Conservation (phyloP, 2,888 invertebrate species). For the Stenodema calcarata region DNA sequence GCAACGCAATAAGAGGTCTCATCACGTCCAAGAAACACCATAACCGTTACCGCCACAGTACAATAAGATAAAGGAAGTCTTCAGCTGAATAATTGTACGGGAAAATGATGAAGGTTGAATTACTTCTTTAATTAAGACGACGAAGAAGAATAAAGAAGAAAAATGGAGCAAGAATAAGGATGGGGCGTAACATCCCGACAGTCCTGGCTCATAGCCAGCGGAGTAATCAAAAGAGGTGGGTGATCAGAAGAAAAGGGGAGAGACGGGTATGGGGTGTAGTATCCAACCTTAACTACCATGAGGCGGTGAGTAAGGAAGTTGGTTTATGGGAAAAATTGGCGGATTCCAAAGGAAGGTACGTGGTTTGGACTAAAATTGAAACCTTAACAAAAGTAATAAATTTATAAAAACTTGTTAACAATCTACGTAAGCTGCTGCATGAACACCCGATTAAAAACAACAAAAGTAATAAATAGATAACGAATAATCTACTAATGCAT, state of each 20-base stretch:
- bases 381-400: no score
- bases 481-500: no score
- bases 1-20: not conserved
- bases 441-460: no score
- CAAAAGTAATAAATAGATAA: no score
- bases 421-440: no score
- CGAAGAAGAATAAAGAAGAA: conserved; percentile 7
- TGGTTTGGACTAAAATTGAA: not conserved
- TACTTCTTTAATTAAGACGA: conserved; percentile 25
- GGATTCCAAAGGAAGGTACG: not conserved
- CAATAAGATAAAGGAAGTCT: not conserved
- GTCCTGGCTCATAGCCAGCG: conserved; percentile 7
- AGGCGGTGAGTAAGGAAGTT: not conserved
- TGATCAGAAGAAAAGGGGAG: conserved; percentile 14
- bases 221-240: conserved; percentile 33
- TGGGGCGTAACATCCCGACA: not conserved
- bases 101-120: not conserved
- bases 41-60: not conserved
- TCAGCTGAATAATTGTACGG: not conserved
- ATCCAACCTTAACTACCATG: not conserved
- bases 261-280: not conserved
- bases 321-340: not conserved
- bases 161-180: not conserved
- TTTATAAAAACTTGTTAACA: no score
- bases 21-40: not conserved